Evolutionary conservation across 2,113 vertebrate genomes (phyloP).

Genomic region (Tetrao urogallus): DNA sequence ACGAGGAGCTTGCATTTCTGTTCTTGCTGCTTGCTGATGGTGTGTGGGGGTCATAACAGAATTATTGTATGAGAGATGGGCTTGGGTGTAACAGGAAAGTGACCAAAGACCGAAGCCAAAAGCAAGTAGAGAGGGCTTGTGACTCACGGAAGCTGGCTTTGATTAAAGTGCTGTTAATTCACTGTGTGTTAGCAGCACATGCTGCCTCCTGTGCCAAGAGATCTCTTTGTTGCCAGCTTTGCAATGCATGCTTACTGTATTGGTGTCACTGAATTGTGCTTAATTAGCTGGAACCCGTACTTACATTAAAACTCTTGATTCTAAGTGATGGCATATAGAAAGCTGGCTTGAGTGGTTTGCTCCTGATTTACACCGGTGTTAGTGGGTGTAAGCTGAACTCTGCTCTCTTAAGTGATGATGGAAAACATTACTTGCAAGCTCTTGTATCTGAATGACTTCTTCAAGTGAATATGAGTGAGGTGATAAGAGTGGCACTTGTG

Average conservation of each 20-base stretch:
- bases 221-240: background rate
- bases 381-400: no score
- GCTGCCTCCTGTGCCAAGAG: background rate
- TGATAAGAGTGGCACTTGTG: background rate
- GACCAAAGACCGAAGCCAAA: background rate
- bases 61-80: background rate
- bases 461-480: background rate
- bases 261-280: background rate
- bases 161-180: background rate
- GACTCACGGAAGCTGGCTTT: slow-evolving; percentile 30
- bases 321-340: fast-evolving
- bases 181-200: background rate
- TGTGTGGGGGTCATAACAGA: background rate
- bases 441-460: background rate
- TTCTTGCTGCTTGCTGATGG: background rate
- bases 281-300: background rate
- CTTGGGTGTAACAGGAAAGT: background rate
- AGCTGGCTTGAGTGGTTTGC: background rate
- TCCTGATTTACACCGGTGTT: background rate
- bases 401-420: background rate
- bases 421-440: background rate
- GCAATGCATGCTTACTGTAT: background rate
- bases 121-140: background rate
- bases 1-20: background rate
- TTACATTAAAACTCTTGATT: background rate